A percentile compares a stretch with the other conserved stretches of the same genome.
These are phyloP conservation scores for Egretta garzetta DNA, from an alignment of 2,113 vertebrate genomes.

Conservation along the genomic window DNA sequence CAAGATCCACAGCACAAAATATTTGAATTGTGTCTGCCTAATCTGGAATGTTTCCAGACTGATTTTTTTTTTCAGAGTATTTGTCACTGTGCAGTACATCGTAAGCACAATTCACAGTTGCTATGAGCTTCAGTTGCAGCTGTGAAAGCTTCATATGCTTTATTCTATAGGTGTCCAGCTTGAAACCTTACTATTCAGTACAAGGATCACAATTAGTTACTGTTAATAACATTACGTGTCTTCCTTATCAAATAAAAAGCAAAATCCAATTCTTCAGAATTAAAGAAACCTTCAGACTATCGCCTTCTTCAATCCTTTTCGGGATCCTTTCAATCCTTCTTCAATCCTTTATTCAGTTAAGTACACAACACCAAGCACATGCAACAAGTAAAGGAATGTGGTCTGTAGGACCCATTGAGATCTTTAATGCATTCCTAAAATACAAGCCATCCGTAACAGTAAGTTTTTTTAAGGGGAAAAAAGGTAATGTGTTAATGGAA, in stretches of 20 bases:
- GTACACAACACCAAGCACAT: neutral
- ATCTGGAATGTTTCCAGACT: neutral
- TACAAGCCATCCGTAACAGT: neutral
- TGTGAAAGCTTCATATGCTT: neutral
- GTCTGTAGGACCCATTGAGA: too few species aligned
- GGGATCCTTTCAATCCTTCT: neutral
- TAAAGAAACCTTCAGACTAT: neutral
- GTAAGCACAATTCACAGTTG: neutral
- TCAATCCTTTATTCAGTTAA: neutral
- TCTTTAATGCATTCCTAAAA: neutral
- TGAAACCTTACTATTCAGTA: neutral
- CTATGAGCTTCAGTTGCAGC: neutral
- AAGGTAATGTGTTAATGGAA: neutral
- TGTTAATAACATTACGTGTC: neutral
- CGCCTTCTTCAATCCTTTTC: neutral
- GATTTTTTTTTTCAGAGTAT: neutral
- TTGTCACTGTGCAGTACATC: neutral
- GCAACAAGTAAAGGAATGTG: neutral
- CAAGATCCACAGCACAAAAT: neutral
- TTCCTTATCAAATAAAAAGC: neutral
- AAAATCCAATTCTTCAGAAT: neutral
- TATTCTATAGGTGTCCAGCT: neutral
- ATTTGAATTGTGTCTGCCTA: neutral
- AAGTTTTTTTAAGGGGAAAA: neutral
- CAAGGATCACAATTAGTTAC: neutral